Percentiles rank a stretch among this genome's conserved stretches.
Conservation (phyloP, 1,140 invertebrate genomes). For the Drosophila littoralis region DNA sequence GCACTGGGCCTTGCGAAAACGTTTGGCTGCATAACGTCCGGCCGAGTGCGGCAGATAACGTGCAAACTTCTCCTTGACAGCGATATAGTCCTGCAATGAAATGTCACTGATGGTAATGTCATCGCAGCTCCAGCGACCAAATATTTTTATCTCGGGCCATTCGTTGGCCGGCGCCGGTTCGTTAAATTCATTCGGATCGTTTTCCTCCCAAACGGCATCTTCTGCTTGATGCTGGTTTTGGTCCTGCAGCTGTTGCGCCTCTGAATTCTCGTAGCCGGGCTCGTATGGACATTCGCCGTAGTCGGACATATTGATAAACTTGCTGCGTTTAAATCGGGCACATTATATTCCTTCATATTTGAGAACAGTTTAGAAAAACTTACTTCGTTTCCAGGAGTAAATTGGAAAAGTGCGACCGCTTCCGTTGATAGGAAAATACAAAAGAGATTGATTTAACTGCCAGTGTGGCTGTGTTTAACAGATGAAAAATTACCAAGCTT, state of each 20-base stretch:
- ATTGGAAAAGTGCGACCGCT: slow-evolving; percentile 2
- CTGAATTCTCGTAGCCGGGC: slow-evolving; percentile 24
- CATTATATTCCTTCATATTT: background rate
- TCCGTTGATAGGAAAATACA: slow-evolving; percentile 1
- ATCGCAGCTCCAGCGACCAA: slow-evolving; percentile 98
- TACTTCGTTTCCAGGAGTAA: background rate
- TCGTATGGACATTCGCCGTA: slow-evolving; percentile 11
- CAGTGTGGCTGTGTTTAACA: slow-evolving; percentile 1
- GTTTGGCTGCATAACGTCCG: slow-evolving; percentile 97
- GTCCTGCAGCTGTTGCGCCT: slow-evolving; percentile 7
- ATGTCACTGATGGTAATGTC: slow-evolving; percentile 99
- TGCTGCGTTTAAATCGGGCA: background rate
- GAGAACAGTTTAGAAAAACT: background rate
- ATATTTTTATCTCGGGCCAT: slow-evolving; percentile 97
- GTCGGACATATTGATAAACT: slow-evolving; percentile 16
- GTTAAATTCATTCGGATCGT: slow-evolving; percentile 9
- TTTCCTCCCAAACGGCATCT: slow-evolving; percentile 45
- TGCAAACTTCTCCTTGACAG: slow-evolving; percentile 98
- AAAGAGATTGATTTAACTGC: slow-evolving; percentile 1
- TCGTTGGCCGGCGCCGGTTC: slow-evolving; percentile 86
- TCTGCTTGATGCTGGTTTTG: background rate
- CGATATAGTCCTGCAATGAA: slow-evolving; percentile 98
- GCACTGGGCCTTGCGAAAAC: slow-evolving; percentile 99
- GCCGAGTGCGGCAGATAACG: slow-evolving; percentile 99
- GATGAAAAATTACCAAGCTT: background rate